These are phyloP conservation scores for Melanotaenia duboulayi DNA, from an alignment of 2,113 vertebrate genomes.

Conservation along the genomic window DNA sequence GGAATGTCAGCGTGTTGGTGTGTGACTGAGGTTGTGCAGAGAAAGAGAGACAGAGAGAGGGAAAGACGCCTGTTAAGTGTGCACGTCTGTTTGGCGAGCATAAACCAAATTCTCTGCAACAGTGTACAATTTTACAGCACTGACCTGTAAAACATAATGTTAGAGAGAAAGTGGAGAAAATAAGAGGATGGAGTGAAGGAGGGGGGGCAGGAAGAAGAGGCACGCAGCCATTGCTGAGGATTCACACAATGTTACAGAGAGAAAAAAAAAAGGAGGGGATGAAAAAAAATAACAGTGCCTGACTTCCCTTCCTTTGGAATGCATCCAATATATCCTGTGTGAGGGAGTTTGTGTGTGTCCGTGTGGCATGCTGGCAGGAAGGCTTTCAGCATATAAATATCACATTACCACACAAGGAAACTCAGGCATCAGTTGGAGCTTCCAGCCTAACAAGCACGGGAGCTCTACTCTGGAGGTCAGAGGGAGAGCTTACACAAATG, in stretches of 20 bases:
- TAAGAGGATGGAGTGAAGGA: slow-evolving; percentile 34
- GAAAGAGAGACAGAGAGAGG: slow-evolving; percentile 17
- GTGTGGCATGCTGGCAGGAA: slow-evolving; percentile 75
- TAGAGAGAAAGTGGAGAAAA: slow-evolving; percentile 42
- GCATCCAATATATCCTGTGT: slow-evolving; percentile 73
- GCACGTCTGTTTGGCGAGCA: slow-evolving; percentile 47
- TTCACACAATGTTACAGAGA: slow-evolving; percentile 48
- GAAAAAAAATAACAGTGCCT: slow-evolving; percentile 59
- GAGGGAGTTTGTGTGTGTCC: slow-evolving; percentile 51
- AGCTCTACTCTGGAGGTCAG: slow-evolving; percentile 74
- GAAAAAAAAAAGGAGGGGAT: slow-evolving; percentile 1
- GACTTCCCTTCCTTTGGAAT: slow-evolving; percentile 77
- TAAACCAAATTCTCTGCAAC: slow-evolving; percentile 60
- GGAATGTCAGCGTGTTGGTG: slow-evolving; percentile 56
- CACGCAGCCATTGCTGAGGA: slow-evolving; percentile 40
- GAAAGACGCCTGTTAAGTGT: slow-evolving; percentile 26
- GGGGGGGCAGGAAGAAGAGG: slow-evolving; percentile 33
- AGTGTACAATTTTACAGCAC: slow-evolving; percentile 54
- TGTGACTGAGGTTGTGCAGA: slow-evolving; percentile 44
- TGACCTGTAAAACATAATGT: slow-evolving; percentile 73
- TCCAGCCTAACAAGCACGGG: slow-evolving; percentile 78
- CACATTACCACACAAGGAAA: slow-evolving; percentile 86
- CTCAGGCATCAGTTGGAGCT: slow-evolving; percentile 76
- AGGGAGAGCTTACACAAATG: slow-evolving; percentile 68
- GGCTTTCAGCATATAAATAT: slow-evolving; percentile 85